A percentile compares a stretch with the other conserved stretches of the same genome.
These are phyloP conservation scores for Linurgus olivaceus DNA, from an alignment of 2,797 vertebrate species.

Conservation along the genomic window DNA sequence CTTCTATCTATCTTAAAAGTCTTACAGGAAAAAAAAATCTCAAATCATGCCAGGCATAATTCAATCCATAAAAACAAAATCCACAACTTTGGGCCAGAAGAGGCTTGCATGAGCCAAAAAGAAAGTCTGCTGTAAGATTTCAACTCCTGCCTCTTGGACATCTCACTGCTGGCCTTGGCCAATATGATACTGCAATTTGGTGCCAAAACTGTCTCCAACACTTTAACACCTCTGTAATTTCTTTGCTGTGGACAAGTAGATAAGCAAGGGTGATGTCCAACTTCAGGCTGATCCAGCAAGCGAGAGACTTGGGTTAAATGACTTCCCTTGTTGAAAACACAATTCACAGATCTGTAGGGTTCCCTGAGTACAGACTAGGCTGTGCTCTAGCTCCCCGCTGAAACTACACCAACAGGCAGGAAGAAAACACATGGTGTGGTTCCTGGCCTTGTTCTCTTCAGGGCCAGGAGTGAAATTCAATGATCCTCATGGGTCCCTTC, in stretches of 20 bases:
- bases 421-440: background rate
- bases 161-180: background rate
- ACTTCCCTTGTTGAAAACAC: background rate
- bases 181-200: background rate
- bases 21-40: background rate
- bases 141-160: background rate
- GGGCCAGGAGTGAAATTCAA: accelerated
- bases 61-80: background rate
- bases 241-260: background rate
- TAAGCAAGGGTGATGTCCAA: background rate
- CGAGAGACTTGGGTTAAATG: background rate
- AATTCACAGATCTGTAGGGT: background rate
- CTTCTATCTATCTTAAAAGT: background rate
- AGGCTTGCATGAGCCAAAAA: background rate
- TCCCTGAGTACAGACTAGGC: background rate
- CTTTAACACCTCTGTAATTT: background rate
- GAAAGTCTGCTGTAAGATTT: background rate
- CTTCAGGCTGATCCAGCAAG: background rate
- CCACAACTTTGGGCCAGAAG: background rate
- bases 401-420: background rate
- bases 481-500: background rate
- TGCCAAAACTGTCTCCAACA: background rate
- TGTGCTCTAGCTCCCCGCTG: background rate
- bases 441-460: background rate
- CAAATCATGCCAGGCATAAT: background rate